Conservation (phyloP, 2,888 invertebrate species). For the Oscheius sp. region DNA sequence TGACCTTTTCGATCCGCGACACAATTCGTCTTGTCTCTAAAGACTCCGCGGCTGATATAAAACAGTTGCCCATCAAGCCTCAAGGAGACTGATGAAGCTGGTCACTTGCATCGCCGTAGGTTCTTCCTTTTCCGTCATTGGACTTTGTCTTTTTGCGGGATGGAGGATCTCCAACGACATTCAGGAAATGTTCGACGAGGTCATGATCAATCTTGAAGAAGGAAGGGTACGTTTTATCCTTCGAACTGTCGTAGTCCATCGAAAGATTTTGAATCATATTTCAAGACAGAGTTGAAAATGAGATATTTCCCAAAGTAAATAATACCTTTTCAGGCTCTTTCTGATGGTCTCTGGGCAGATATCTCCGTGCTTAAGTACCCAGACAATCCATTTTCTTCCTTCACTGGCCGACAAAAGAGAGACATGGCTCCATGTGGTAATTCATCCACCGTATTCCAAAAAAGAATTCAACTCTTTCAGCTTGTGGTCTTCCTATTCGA, state of each 20-base stretch:
- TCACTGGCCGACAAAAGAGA: constrained; percentile 14
- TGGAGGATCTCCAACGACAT: constrained; percentile 20
- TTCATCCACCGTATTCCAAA: too few relatives aligned
- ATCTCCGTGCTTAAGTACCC: neutral
- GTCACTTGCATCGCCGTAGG: constrained; percentile 1
- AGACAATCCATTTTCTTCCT: constrained; percentile 4
- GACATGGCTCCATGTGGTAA: constrained; percentile 13
- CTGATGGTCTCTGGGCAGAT: constrained; percentile 17
- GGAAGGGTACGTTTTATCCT: constrained; percentile 2
- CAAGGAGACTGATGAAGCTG: neutral
- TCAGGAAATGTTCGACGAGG: constrained; percentile 15
- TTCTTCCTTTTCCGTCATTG: neutral
- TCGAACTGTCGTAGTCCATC: neutral
- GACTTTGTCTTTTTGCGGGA: neutral
- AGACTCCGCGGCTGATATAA: neutral
- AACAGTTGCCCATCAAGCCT: neutral
- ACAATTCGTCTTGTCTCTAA: neutral
- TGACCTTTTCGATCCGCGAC: neutral
- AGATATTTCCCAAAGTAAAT: neutral
- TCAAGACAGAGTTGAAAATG: too few relatives aligned
- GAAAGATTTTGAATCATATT: neutral
- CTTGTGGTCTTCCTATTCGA: constrained; percentile 10
- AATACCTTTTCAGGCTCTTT: constrained; percentile 10
- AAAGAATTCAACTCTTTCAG: neutral
- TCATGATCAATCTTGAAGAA: constrained; percentile 22